Evolutionary conservation across 1,140 invertebrate genomes (phyloP).

Genomic region (Neotoxoptera formosana): DNA sequence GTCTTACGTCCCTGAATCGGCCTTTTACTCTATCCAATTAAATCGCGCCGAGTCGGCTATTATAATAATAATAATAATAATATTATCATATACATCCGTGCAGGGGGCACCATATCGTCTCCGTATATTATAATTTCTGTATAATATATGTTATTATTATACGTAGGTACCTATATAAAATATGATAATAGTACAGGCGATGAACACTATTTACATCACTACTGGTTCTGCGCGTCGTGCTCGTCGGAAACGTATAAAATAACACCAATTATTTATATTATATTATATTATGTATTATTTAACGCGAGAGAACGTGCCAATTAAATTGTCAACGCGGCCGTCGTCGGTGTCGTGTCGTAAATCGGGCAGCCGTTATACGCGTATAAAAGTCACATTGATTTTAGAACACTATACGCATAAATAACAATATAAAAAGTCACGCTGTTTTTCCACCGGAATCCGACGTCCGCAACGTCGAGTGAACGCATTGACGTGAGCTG

Average conservation of each 20-base stretch:
- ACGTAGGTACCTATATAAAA: too few relatives aligned
- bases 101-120: not conserved
- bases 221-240: not conserved
- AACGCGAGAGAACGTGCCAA: not conserved
- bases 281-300: too few relatives aligned
- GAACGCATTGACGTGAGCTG: not conserved
- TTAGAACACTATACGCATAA: not conserved
- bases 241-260: not conserved
- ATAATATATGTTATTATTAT: not conserved
- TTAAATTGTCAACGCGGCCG: not conserved
- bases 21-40: not conserved
- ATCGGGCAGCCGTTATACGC: not conserved
- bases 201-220: not conserved
- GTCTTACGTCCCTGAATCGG: not conserved
- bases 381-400: not conserved
- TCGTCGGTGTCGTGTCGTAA: not conserved
- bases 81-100: not conserved
- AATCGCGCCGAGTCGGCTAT: not conserved
- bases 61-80: not conserved
- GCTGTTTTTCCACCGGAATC: not conserved
- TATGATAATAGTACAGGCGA: not conserved
- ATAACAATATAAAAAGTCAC: not conserved
- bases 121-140: not conserved
- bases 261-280: not conserved
- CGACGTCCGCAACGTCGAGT: not conserved